Conservation (phyloP, 2,797 vertebrate species). For the Uromys caudimaculatus region DNA sequence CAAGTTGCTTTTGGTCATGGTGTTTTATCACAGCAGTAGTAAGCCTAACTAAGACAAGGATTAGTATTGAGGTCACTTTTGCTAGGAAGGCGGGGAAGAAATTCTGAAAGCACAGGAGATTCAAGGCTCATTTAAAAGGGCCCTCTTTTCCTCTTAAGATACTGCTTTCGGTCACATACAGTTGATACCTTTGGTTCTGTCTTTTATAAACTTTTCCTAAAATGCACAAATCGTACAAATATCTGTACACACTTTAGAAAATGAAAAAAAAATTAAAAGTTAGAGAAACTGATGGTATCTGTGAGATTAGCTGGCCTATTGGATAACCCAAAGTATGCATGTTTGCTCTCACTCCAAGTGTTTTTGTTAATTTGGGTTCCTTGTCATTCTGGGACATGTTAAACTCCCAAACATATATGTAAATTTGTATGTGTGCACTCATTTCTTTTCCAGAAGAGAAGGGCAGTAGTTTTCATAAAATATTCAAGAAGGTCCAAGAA, state of each 20-base stretch:
- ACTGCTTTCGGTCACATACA: background rate
- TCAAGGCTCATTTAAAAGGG: background rate
- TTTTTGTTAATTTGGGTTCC: background rate
- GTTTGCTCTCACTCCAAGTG: background rate
- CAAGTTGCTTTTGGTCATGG: background rate
- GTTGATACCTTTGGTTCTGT: background rate
- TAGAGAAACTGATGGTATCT: background rate
- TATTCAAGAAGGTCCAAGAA: constrained; percentile 24
- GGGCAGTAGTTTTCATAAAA: constrained; percentile 40
- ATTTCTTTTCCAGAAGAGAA: background rate
- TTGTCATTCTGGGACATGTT: background rate
- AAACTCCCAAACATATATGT: background rate
- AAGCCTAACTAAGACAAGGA: background rate
- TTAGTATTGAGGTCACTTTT: background rate
- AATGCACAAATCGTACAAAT: background rate
- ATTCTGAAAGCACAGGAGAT: background rate
- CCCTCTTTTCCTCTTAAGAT: background rate
- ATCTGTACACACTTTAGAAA: background rate
- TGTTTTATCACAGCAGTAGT: background rate
- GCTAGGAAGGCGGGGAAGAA: background rate
- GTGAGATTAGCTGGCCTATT: background rate
- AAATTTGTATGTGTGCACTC: background rate
- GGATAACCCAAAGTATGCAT: background rate
- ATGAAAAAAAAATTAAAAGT: background rate
- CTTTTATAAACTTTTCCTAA: constrained; percentile 2